A percentile compares a stretch with the other conserved stretches of the same genome.
phyloP scores from a whole-genome alignment of 2,113 vertebrate genomes.

The Papio anubis region DNA sequence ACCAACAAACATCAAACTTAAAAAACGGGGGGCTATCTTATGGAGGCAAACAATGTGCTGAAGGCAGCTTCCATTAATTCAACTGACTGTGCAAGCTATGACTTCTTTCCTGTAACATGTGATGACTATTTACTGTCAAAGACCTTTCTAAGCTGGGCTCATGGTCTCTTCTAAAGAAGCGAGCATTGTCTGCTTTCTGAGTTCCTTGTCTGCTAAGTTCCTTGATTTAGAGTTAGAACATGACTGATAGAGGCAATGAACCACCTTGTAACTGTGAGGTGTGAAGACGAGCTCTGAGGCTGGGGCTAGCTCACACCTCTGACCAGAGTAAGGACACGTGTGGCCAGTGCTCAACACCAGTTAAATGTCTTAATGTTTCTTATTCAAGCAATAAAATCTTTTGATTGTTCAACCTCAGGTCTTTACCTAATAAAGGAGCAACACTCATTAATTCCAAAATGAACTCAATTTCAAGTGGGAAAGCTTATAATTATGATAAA shows the following conservation, averaged over 20 bases:
- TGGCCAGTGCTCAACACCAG: neutral
- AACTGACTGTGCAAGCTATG: neutral
- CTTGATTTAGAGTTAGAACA: neutral
- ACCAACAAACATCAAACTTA: neutral
- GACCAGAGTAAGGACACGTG: neutral
- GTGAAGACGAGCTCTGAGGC: neutral
- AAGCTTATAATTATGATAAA: constrained; percentile 6
- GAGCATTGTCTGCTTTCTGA: neutral
- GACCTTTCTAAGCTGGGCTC: neutral
- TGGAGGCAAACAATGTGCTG: neutral
- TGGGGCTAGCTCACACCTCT: neutral
- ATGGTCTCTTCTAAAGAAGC: neutral
- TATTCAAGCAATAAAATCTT: neutral
- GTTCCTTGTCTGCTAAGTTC: neutral
- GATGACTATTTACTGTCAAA: neutral
- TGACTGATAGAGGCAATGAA: neutral
- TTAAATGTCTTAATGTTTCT: neutral
- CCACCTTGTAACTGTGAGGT: neutral
- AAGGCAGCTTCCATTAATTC: neutral
- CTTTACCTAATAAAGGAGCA: neutral
- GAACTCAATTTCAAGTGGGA: neutral
- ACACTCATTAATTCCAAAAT: neutral
- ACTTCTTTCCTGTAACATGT: neutral
- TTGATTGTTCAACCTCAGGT: neutral
- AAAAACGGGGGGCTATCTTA: neutral